Conservation (phyloP, 2,113 vertebrate species). For the Chelonoidis abingdonii region DNA sequence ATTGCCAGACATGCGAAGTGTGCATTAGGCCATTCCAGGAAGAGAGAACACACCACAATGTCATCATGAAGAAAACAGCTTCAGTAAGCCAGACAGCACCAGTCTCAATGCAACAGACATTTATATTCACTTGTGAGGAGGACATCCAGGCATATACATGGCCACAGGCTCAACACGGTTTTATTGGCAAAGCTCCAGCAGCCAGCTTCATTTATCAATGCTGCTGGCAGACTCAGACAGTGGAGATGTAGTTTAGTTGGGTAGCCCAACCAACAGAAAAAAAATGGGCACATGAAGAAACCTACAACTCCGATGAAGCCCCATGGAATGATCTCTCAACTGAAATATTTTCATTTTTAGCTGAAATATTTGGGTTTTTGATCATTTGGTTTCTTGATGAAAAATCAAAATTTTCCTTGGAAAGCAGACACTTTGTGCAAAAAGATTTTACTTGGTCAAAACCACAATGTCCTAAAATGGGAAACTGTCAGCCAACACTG, state of each 20-base stretch:
- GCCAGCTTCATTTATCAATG: background rate
- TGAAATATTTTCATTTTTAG: background rate
- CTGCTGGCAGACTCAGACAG: background rate
- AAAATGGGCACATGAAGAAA: background rate
- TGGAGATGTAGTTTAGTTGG: background rate
- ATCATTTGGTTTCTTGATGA: background rate
- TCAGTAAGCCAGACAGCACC: background rate
- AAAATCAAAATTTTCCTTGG: background rate
- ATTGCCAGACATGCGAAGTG: background rate
- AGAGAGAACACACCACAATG: background rate
- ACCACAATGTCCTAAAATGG: background rate
- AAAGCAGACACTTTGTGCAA: background rate
- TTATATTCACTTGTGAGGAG: background rate
- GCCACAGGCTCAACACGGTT: background rate
- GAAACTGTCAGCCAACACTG: background rate
- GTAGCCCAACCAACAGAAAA: background rate
- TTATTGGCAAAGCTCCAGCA: background rate
- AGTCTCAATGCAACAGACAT: background rate
- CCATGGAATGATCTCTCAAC: background rate
- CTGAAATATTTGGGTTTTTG: background rate
- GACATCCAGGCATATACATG: background rate
- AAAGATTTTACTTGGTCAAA: background rate
- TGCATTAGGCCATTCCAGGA: background rate
- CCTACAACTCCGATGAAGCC: background rate
- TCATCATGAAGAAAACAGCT: background rate